Conservation (phyloP, 2,113 vertebrate species). For the Circaetus cinerascens region DNA sequence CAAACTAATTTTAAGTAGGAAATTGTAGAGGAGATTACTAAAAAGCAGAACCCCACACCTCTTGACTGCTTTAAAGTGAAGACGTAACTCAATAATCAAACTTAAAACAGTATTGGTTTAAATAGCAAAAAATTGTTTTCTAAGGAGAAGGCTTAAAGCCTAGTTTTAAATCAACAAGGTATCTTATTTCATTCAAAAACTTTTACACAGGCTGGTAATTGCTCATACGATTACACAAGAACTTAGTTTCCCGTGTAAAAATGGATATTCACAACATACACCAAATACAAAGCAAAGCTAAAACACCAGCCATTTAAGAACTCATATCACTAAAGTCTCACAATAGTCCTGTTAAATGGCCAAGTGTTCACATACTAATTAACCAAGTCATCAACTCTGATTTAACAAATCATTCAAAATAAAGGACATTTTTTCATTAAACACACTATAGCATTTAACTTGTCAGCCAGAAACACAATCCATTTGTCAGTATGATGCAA, state of each 20-base stretch:
- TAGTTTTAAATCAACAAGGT: neutral
- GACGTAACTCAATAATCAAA: neutral
- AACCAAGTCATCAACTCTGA: slow-evolving; percentile 59
- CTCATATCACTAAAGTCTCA: slow-evolving; percentile 10
- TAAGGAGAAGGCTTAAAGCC: neutral
- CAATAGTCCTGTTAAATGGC: slow-evolving; percentile 51
- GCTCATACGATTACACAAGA: neutral
- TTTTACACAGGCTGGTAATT: neutral
- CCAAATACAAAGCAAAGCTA: neutral
- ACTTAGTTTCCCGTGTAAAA: neutral
- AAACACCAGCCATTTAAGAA: neutral
- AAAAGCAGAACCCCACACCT: neutral
- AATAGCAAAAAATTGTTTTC: neutral
- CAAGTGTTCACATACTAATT: slow-evolving; percentile 55
- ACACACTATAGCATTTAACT: slow-evolving; percentile 8
- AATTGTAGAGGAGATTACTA: neutral
- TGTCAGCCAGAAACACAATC: slow-evolving; percentile 54
- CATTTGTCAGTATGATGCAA: slow-evolving; percentile 60
- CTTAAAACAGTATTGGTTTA: neutral
- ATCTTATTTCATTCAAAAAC: neutral
- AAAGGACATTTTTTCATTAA: slow-evolving; percentile 45
- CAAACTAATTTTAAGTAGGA: slow-evolving; percentile 13
- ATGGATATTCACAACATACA: neutral
- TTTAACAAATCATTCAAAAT: slow-evolving; percentile 64
- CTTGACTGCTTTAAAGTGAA: neutral